Conservation (phyloP, 2,113 vertebrate genomes). For the Scortum barcoo region DNA sequence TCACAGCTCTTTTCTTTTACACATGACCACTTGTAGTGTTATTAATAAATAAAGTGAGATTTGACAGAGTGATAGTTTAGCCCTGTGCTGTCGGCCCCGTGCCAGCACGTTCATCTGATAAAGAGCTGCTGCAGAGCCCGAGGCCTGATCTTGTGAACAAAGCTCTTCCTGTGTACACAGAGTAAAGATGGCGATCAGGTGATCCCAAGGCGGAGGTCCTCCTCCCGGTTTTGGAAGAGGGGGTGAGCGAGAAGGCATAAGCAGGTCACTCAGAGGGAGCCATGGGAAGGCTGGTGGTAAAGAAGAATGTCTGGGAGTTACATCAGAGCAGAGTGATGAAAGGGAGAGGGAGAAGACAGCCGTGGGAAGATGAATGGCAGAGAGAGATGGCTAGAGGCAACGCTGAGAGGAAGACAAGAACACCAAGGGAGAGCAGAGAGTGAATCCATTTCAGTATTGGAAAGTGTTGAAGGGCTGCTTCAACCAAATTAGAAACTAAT, state of each 20-base stretch:
- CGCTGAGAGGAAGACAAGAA: conserved; percentile 30
- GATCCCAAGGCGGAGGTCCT: conserved; percentile 30
- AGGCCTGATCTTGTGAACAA: conserved; percentile 42
- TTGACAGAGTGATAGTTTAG: neutral
- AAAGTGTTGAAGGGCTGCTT: neutral
- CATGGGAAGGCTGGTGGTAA: conserved; percentile 29
- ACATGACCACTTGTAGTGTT: conserved; percentile 11
- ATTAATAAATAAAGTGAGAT: conserved; percentile 10
- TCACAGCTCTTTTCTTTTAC: neutral
- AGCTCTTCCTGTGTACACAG: conserved; percentile 56
- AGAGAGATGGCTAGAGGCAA: conserved; percentile 34
- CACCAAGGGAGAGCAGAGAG: conserved; percentile 35
- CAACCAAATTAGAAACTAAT: neutral
- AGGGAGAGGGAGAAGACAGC: conserved; percentile 5
- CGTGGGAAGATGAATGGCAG: conserved; percentile 45
- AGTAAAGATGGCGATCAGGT: conserved; percentile 55
- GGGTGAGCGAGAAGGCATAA: conserved; percentile 14
- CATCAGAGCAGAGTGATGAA: conserved; percentile 52
- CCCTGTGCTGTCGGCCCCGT: neutral
- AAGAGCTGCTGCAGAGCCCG: conserved; percentile 27
- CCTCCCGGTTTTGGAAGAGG: neutral
- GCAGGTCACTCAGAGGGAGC: conserved; percentile 34
- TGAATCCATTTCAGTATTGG: neutral
- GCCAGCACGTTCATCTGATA: conserved; percentile 46
- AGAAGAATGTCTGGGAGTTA: conserved; percentile 53